A percentile compares a stretch with the other conserved stretches of the same genome.
phyloP scores from a whole-genome alignment of 92 coral and sea anemone species.

The Meandrina meandrites region DNA sequence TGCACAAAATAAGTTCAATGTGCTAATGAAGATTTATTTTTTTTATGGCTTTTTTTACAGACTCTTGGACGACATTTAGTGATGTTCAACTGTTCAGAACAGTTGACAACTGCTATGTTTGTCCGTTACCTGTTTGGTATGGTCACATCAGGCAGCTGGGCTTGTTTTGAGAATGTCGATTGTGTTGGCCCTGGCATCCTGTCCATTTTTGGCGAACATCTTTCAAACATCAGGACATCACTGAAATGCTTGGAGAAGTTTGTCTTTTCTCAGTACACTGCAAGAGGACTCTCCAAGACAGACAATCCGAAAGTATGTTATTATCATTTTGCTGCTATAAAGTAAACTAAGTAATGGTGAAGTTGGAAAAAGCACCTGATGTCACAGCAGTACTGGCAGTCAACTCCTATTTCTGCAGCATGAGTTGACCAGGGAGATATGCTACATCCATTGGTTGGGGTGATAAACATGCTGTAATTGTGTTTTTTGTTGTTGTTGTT shows the following conservation, averaged over 20 bases:
- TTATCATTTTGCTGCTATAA: not conserved
- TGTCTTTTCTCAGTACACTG: constrained; percentile 64
- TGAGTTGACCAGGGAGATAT: too few species aligned
- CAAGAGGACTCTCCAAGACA: constrained; percentile 47
- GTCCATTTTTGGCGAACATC: constrained; percentile 79
- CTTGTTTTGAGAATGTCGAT: constrained; percentile 88
- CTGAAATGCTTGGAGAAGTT: constrained; percentile 63
- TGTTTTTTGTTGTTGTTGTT: too few species aligned
- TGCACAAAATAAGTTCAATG: too few species aligned
- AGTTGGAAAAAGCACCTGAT: too few species aligned
- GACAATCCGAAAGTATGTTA: constrained; percentile 11
- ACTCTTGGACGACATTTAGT: constrained; percentile 89
- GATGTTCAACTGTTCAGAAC: constrained; percentile 78
- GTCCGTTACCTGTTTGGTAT: constrained; percentile 81
- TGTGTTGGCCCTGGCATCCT: constrained; percentile 68
- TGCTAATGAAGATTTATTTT: too few species aligned
- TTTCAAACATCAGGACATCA: constrained; percentile 65
- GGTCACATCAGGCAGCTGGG: constrained; percentile 88
- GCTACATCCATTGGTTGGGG: too few species aligned
- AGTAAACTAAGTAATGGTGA: too few species aligned
- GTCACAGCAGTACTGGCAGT: too few species aligned
- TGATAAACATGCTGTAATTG: too few species aligned
- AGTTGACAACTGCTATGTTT: constrained; percentile 63
- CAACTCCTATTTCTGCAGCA: too few species aligned
- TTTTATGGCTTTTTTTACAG: constrained; percentile 31